Base-by-base conservation (phyloP, 2,888 invertebrate genomes). In the Agrypnus murinus region DNA sequence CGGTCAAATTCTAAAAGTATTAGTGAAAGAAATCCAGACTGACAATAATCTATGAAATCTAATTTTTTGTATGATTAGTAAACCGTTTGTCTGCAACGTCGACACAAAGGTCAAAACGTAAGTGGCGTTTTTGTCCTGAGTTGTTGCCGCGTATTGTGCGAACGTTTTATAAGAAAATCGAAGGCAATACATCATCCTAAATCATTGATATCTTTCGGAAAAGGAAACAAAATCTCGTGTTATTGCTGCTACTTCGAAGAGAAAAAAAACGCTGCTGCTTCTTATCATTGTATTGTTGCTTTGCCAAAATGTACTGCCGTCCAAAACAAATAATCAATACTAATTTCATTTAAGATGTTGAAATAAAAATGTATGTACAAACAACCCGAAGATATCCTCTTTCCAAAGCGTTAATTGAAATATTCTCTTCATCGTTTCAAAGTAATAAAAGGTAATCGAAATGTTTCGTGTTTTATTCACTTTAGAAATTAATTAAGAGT, bases 291-390 rank as follows among this genome's bases (percentile, higher is more conserved):
- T 57, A 50, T 32, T 62, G 65, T 58, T 58, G 12, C 58, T 15
- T 34, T 65, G 65, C 65, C 65, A 65, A 65, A 55, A 46, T 34
- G 43, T 14, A 14, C 58, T 25, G 46, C 32, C 48, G 34, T 45
- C 58, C 65, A 48, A 65, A 58, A 65, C 45, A 65, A 65, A 58
- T 65, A 58, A 65, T 65, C 65, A 65, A 65, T 65, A 65, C 10
- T 60, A 46, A 46, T 63, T 55, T 55, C 10, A 7, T 40, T 40
- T 15, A 9, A 36, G 36, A 55, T 55, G 34, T 55, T 36, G 9
- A n/a, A 36, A 17, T 17, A 17, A 55, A 17, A 4, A 14, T 17
- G 10, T n/a, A n/a, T n/a, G n/a, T n/a, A n/a, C n/a, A n/a, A n/a
- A n/a, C n/a, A n/a, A n/a, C n/a, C n/a, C n/a, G n/a, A n/a, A n/a